Base-by-base conservation (phyloP, 1,140 invertebrate species). In the Pteromalus puparum region DNA sequence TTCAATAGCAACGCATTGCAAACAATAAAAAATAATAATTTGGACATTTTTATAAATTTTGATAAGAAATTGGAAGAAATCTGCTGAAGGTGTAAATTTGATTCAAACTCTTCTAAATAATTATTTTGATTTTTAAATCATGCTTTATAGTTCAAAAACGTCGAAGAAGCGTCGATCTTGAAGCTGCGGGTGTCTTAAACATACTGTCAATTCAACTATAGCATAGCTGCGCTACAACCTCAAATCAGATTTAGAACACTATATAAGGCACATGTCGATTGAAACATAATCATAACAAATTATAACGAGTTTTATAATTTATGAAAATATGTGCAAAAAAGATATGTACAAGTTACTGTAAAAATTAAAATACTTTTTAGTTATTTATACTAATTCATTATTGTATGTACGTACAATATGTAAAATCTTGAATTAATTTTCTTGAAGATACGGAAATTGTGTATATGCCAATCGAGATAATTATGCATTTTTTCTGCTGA, bases 1-100 rank as follows among this genome's bases (percentile, higher is more conserved):
- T 48, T 80, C 18, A 80, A 21, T 15, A 80, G n/a, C 18, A 80
- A 70, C 15, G 70, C 15, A 24, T 80, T 80, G 30, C 34, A 68
- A 28, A 80, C 1, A n/a, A 80, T 24, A 18, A 80, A 26, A 48
- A 80, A 38, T 28, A 72, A 28, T 48, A 80, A 28, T 80, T 28
- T 80, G 48, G 42, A 70, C 78, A 80, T 80, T 28, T 80, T 80
- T 18, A 12, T 68, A 15, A 42, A 18, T 80, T 24, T 21, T 3
- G 3, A 34, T 80, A 48, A 21, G 26, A 10, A 68, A 21, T 10
- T 0, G 7, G 3, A 12, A 9, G 1, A 70, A 70, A 28, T 28
- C 6, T 5, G 9, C 6, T 68, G 26, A 68, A 68, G 1, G 24
- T 18, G 3, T 9, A 26, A 28, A 26, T 68, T 68, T 68, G 24